These are phyloP conservation scores for Dichetophora obliterata DNA, from an alignment of 2,888 invertebrate species.

Conservation along the genomic window DNA sequence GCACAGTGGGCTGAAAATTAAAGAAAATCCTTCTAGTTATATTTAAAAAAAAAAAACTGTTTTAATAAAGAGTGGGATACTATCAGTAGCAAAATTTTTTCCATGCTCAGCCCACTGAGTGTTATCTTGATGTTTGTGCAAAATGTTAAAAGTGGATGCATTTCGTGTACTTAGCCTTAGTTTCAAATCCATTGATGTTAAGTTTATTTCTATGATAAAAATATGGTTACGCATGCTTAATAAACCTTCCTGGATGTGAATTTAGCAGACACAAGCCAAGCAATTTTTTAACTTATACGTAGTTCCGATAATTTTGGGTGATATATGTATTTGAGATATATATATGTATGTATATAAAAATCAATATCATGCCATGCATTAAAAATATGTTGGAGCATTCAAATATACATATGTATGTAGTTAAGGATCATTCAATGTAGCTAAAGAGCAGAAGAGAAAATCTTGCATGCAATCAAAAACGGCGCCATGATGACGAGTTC, in stretches of 20 bases:
- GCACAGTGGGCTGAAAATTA: no score
- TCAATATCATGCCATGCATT: conserved; percentile 42
- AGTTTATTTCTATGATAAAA: not conserved
- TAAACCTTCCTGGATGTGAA: conserved; percentile 25
- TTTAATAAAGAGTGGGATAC: not conserved
- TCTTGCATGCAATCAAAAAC: not conserved
- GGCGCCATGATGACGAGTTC: not conserved
- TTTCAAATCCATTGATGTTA: not conserved
- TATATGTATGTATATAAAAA: not conserved
- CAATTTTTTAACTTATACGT: conserved; percentile 63
- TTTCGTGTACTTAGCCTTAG: not conserved
- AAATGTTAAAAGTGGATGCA: not conserved
- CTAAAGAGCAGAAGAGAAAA: conserved; percentile 13
- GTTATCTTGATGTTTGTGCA: not conserved
- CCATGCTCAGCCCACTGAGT: not conserved
- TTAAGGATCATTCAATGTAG: no score
- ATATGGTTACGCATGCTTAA: not conserved
- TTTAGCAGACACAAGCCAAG: conserved; percentile 64
- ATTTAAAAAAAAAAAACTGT: no score
- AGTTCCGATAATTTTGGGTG: conserved; percentile 35
- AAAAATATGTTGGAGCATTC: conserved; percentile 2
- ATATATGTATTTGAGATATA: not conserved
- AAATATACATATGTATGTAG: not conserved
- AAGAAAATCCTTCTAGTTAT: no score
- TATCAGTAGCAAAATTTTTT: not conserved